Conservation (phyloP, 2,113 vertebrate species). For the Craseonycteris thonglongyai region DNA sequence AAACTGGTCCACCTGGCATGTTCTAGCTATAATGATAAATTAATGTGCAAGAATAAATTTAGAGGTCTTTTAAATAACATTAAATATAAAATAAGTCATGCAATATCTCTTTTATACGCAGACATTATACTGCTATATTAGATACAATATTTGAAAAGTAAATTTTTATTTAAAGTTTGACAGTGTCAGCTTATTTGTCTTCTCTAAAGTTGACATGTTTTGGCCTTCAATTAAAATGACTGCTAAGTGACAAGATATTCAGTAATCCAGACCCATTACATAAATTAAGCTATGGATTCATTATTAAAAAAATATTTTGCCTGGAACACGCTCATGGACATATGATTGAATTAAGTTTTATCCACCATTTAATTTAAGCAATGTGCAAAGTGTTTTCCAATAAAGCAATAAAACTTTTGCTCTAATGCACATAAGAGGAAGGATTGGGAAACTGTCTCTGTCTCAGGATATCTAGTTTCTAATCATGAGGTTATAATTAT, state of each 20-base stretch:
- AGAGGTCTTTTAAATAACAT: neutral
- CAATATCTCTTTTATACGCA: neutral
- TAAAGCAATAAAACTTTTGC: neutral
- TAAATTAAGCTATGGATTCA: neutral
- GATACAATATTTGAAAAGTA: neutral
- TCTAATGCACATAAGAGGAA: neutral
- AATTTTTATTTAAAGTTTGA: neutral
- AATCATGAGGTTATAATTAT: neutral
- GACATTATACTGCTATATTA: neutral
- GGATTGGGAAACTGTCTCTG: neutral
- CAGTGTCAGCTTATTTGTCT: neutral
- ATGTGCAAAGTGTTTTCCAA: neutral
- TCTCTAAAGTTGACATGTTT: neutral
- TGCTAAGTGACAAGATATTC: neutral
- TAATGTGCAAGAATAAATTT: neutral
- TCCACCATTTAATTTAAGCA: neutral
- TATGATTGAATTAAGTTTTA: neutral
- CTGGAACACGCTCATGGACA: neutral
- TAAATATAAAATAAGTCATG: neutral
- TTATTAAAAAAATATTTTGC: neutral
- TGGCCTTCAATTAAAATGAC: neutral
- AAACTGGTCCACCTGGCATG: slow-evolving; percentile 91
- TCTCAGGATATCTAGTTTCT: neutral
- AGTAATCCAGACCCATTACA: neutral
- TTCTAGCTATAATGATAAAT: slow-evolving; percentile 81